phyloP scores from a whole-genome alignment of 2,113 vertebrate species.

The Tachycineta bicolor region DNA sequence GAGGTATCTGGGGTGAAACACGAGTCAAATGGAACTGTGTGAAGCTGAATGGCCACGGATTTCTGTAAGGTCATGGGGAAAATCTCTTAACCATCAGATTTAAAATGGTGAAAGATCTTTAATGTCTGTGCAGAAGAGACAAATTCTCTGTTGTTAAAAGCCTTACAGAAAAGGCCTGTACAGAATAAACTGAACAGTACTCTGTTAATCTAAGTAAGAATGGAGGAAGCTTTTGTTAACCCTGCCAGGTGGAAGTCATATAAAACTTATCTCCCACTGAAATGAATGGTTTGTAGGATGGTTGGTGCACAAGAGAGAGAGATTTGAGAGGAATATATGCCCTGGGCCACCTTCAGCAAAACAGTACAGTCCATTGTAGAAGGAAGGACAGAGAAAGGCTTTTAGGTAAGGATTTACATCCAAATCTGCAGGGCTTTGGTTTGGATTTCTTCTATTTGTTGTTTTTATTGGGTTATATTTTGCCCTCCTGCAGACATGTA shows the following conservation, averaged over 20 bases:
- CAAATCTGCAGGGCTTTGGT: neutral
- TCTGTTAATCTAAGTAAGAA: neutral
- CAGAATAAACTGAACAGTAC: neutral
- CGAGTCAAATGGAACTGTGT: neutral
- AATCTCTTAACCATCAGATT: neutral
- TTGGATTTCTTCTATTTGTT: neutral
- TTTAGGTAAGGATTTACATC: constrained; percentile 1
- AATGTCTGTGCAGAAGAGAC: neutral
- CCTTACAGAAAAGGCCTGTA: neutral
- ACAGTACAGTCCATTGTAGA: neutral
- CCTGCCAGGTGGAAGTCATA: neutral
- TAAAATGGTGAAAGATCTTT: neutral
- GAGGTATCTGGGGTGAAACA: neutral
- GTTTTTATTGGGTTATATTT: constrained; percentile 31
- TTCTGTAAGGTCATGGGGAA: neutral
- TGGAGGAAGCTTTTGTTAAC: neutral
- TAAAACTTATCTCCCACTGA: neutral
- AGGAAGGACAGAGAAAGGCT: neutral
- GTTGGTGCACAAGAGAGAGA: neutral
- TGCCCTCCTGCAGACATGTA: neutral
- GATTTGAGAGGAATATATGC: neutral
- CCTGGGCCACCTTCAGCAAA: neutral
- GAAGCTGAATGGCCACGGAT: neutral
- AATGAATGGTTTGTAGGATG: neutral
- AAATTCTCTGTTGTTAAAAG: neutral